Evolutionary conservation across 1,140 invertebrate genomes (phyloP).

Genomic region (Mylabris phalerata): DNA sequence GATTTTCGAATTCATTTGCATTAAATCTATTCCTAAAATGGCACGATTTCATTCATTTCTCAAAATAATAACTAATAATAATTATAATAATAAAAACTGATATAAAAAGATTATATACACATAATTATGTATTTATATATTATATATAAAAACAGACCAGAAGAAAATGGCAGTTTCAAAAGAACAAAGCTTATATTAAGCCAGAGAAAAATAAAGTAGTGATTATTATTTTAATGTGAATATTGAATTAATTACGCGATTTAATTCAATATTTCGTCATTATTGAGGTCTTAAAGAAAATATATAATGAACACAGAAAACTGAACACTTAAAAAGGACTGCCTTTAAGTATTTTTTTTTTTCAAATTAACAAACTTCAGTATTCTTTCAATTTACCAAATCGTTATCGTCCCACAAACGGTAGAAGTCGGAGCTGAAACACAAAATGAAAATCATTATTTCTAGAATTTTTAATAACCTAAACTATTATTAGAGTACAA

Average conservation of each 20-base stretch:
- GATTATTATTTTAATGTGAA: not conserved
- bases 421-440: slow-evolving; percentile 23
- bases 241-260: not conserved
- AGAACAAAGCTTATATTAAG: slow-evolving; percentile 25
- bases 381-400: slow-evolving; percentile 19
- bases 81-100: slow-evolving; percentile 23
- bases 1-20: slow-evolving; percentile 14
- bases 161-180: slow-evolving; percentile 36
- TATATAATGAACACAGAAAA: slow-evolving; percentile 32
- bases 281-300: slow-evolving; percentile 10
- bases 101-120: too few relatives aligned
- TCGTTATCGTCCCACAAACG: slow-evolving; percentile 21
- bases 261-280: slow-evolving; percentile 1
- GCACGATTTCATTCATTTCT: slow-evolving; percentile 28
- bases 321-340: slow-evolving; percentile 29
- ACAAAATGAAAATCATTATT: slow-evolving; percentile 13
- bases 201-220: not conserved
- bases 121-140: slow-evolving; percentile 1
- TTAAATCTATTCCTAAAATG: slow-evolving; percentile 31
- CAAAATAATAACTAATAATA: slow-evolving; percentile 21
- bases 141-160: slow-evolving; percentile 25
- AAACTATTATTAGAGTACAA: not conserved
- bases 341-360: slow-evolving; percentile 9
- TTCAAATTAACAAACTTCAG: slow-evolving; percentile 3
- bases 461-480: not conserved